Conservation (phyloP, 2,797 vertebrate species). For the Vespertilio murinus region DNA sequence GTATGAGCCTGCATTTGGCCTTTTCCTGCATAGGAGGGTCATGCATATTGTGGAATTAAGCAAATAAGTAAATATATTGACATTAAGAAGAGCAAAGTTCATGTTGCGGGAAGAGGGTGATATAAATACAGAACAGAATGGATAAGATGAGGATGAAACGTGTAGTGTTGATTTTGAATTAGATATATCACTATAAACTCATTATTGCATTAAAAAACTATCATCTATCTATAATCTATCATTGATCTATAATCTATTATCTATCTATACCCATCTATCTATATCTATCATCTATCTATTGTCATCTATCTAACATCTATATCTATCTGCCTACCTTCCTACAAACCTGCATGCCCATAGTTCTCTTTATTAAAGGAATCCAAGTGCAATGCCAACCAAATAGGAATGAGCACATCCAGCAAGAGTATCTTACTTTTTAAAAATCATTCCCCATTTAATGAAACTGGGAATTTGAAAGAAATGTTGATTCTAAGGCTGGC, state of each 20-base stretch:
- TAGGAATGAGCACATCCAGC: not conserved
- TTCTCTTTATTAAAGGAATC: not conserved
- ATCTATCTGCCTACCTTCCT: not conserved
- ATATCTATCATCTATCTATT: too few species aligned
- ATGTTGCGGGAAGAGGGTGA: not conserved
- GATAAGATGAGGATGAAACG: not conserved
- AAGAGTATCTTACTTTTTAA: not conserved
- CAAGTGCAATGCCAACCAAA: not conserved
- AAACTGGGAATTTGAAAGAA: not conserved
- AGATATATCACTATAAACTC: not conserved
- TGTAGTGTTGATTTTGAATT: not conserved
- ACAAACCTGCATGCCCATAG: not conserved
- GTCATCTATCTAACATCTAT: too few species aligned
- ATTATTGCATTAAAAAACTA: not conserved
- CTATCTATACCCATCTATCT: too few species aligned
- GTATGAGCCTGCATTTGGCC: not conserved
- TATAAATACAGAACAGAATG: not conserved
- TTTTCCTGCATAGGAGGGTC: not conserved
- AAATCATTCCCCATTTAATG: not conserved
- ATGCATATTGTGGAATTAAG: not conserved
- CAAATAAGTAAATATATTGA: not conserved
- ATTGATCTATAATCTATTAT: too few species aligned
- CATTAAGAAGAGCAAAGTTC: not conserved
- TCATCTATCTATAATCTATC: too few species aligned
- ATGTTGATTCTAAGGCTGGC: not conserved